These are phyloP conservation scores for Enoplosus armatus DNA, from an alignment of 2,797 vertebrate species.

Conservation along the genomic window DNA sequence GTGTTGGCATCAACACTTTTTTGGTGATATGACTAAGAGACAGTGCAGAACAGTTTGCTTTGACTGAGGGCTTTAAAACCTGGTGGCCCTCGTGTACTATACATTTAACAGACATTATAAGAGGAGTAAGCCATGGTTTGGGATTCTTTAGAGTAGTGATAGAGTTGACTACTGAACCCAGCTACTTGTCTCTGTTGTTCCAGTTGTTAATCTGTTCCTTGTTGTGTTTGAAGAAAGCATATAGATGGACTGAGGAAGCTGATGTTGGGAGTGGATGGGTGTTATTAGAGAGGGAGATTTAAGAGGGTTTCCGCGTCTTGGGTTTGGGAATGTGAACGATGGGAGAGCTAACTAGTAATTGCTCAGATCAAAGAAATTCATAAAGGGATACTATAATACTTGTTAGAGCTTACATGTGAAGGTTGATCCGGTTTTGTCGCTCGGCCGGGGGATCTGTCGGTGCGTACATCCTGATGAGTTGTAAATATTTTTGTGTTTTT, in stretches of 20 bases:
- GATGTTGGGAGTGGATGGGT: constrained; percentile 1
- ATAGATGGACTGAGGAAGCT: constrained; percentile 27
- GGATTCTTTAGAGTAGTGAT: constrained; percentile 29
- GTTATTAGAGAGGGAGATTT: constrained; percentile 4
- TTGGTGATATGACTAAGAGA: constrained; percentile 14
- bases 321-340: constrained; percentile 34
- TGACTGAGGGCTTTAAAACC: constrained; percentile 35
- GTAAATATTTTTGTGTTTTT: constrained; percentile 76
- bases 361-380: constrained; percentile 38
- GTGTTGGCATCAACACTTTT: constrained; percentile 16
- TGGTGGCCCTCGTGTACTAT: background rate
- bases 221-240: constrained; percentile 36
- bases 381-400: constrained; percentile 33
- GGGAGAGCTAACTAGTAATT: constrained; percentile 12
- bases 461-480: constrained; percentile 58
- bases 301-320: constrained; percentile 9
- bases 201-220: constrained; percentile 33
- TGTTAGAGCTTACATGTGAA: constrained; percentile 40
- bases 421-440: constrained; percentile 46
- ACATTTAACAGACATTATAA: too few relatives aligned
- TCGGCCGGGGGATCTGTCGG: constrained; percentile 36
- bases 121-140: constrained; percentile 68
- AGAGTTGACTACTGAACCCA: constrained; percentile 17
- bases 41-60: constrained; percentile 7
- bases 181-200: constrained; percentile 31